Percentiles rank a stretch among this genome's conserved stretches.
Conservation (phyloP, 2,797 vertebrate species). For the Vireo griseus region DNA sequence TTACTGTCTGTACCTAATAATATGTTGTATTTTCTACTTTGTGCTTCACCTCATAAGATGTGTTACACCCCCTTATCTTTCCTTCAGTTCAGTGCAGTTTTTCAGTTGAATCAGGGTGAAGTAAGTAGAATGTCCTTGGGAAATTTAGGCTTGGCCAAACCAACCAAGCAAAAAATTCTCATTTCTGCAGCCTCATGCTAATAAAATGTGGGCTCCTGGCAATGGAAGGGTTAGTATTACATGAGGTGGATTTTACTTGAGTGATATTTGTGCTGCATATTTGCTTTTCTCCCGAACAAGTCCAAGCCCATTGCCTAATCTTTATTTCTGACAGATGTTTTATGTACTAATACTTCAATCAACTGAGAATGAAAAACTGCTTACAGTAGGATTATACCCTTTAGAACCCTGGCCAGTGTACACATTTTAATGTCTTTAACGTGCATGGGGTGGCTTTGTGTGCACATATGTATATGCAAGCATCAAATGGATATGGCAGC, state of each 20-base stretch:
- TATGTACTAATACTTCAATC: slow-evolving; percentile 55
- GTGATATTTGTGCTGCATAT: background rate
- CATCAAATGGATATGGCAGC: background rate
- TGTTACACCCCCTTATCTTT: background rate
- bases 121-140: background rate
- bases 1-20: fast-evolving
- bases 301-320: slow-evolving; percentile 29
- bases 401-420: background rate
- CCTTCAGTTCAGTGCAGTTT: background rate
- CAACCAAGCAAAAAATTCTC: background rate
- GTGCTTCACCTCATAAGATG: background rate
- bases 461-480: fast-evolving
- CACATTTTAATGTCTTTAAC: background rate
- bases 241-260: background rate
- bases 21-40: background rate
- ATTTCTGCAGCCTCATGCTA: background rate
- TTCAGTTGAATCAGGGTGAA: background rate
- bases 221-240: slow-evolving; percentile 14
- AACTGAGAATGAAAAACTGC: slow-evolving; percentile 15
- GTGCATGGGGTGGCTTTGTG: background rate
- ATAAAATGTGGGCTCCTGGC: background rate
- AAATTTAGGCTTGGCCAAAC: background rate
- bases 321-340: slow-evolving; percentile 60
- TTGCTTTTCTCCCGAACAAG: slow-evolving; percentile 26
- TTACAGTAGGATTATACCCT: slow-evolving; percentile 19